A percentile compares a stretch with the other conserved stretches of the same genome.
These are phyloP conservation scores for Turnix velox DNA, from an alignment of 2,113 vertebrate species.

Conservation along the genomic window DNA sequence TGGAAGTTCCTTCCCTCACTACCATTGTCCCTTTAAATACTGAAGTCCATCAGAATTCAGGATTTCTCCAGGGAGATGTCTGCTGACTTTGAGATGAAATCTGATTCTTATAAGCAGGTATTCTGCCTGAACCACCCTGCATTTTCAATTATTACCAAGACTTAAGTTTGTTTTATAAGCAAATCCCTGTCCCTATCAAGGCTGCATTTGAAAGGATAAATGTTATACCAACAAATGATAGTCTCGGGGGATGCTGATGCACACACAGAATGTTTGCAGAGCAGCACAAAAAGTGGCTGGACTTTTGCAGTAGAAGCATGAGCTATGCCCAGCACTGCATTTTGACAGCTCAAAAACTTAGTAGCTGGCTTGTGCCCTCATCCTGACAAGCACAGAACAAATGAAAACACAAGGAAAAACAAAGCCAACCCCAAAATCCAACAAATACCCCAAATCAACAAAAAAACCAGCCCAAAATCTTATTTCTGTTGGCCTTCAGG, in stretches of 20 bases:
- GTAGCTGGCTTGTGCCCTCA: background rate
- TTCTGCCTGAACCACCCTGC: background rate
- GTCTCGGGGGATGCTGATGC: background rate
- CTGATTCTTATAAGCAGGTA: background rate
- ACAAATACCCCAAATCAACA: background rate
- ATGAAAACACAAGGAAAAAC: background rate
- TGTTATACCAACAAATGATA: background rate
- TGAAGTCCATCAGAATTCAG: background rate
- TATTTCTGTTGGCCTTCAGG: background rate
- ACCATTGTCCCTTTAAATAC: background rate
- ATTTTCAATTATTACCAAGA: constrained; percentile 14
- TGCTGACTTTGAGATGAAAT: background rate
- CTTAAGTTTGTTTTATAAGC: constrained; percentile 22
- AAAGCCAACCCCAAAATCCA: too few species aligned
- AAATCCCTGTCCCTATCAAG: constrained; percentile 12
- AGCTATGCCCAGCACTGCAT: background rate
- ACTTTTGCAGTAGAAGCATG: background rate
- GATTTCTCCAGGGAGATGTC: background rate
- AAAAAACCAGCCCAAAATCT: background rate
- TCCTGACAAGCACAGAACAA: background rate
- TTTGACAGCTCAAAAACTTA: background rate
- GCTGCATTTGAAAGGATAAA: background rate
- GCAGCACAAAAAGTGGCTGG: background rate
- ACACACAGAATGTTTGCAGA: background rate
- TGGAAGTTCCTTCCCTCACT: background rate